Evolutionary conservation across 2,888 invertebrate species (phyloP).

Genomic region (Agonum fuliginosum): DNA sequence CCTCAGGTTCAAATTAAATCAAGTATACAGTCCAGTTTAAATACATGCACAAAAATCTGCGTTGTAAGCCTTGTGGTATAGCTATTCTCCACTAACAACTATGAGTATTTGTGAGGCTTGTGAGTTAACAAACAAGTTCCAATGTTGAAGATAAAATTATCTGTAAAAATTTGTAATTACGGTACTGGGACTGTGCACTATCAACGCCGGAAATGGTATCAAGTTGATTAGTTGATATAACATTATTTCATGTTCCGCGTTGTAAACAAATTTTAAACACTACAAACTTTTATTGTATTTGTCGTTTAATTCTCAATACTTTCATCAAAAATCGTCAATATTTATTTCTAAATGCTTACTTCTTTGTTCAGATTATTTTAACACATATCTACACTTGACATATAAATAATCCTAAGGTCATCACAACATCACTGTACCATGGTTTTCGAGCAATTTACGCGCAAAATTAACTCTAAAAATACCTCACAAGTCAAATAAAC

Average conservation of each 20-base stretch:
- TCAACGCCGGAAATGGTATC: not conserved
- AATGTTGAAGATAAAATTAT: no score
- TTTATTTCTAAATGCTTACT: not conserved
- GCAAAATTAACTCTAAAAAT: not conserved
- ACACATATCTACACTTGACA: not conserved
- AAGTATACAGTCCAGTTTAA: no score
- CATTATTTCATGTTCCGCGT: not conserved
- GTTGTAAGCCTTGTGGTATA: no score
- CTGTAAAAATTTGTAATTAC: no score
- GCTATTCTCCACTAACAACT: no score
- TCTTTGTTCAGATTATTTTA: slow-evolving; percentile 7
- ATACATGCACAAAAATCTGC: no score
- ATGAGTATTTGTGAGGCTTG: no score
- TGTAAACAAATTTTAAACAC: not conserved
- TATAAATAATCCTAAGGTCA: slow-evolving; percentile 13
- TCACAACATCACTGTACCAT: not conserved
- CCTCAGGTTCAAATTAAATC: no score
- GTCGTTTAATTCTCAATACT: no score
- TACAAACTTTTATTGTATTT: no score
- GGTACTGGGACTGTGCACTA: not conserved
- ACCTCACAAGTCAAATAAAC: not conserved
- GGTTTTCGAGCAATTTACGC: not conserved
- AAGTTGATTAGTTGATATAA: slow-evolving; percentile 23
- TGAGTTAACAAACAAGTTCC: no score
- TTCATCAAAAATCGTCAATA: not conserved